phyloP scores from a whole-genome alignment of 1,140 invertebrate species.

The Carcinoscorpius rotundicauda region DNA sequence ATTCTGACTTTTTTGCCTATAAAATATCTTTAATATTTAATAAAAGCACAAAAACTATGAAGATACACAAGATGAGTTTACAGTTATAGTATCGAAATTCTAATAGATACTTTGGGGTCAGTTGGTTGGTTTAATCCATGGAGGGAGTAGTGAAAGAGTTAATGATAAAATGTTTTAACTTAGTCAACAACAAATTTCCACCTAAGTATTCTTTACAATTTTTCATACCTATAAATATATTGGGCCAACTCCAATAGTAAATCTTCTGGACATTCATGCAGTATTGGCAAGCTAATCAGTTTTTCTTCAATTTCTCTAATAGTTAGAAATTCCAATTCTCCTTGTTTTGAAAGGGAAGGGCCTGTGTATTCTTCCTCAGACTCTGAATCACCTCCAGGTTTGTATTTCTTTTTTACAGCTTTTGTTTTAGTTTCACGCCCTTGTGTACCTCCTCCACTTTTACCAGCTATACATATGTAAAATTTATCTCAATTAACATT shows the following conservation, averaged over 20 bases:
- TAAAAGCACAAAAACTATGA: too few relatives aligned
- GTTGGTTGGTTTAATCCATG: too few relatives aligned
- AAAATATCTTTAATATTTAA: too few relatives aligned
- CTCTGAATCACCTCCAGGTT: constrained; percentile 42
- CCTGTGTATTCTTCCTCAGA: constrained; percentile 35
- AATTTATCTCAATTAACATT: too few relatives aligned
- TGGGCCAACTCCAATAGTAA: constrained; percentile 19
- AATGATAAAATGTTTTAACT: too few relatives aligned
- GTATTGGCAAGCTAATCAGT: constrained; percentile 43
- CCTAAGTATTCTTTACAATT: too few relatives aligned
- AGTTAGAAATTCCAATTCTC: constrained; percentile 49
- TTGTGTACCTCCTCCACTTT: constrained; percentile 77
- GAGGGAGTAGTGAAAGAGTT: too few relatives aligned
- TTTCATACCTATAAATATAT: constrained; percentile 12
- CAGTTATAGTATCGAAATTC: too few relatives aligned
- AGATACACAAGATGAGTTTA: too few relatives aligned
- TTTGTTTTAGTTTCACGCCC: constrained; percentile 92
- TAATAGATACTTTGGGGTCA: too few relatives aligned
- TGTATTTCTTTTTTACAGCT: constrained; percentile 64
- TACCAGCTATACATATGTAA: constrained; percentile 41
- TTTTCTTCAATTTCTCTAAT: constrained; percentile 52
- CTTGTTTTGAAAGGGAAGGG: constrained; percentile 30
- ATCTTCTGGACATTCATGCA: constrained; percentile 39
- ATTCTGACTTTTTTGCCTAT: too few relatives aligned
- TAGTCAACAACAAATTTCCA: too few relatives aligned